phyloP scores from a whole-genome alignment of 2,797 vertebrate genomes.

The Enteromius anoplus region DNA sequence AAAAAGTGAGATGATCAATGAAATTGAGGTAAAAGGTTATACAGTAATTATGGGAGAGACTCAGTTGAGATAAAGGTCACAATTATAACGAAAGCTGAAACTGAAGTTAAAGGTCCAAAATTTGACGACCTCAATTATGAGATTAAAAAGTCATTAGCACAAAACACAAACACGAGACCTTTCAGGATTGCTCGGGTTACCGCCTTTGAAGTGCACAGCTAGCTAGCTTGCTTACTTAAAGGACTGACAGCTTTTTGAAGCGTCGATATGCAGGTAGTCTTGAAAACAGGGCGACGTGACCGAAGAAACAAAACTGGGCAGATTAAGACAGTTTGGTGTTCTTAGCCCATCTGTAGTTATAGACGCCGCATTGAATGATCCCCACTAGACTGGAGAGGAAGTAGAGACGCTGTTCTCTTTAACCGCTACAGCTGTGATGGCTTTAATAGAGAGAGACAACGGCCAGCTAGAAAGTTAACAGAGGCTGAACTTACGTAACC shows the following conservation, averaged over 20 bases:
- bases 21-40: too few relatives aligned
- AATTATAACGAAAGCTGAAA: background rate
- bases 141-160: background rate
- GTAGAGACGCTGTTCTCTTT: background rate
- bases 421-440: constrained; percentile 29
- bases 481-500: background rate
- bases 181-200: constrained; percentile 1
- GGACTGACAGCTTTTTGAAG: background rate
- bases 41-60: too few relatives aligned
- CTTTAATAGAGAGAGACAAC: constrained; percentile 23
- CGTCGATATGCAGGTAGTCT: background rate
- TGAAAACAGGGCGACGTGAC: background rate
- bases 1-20: background rate
- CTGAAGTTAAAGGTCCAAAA: background rate
- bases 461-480: constrained; percentile 23
- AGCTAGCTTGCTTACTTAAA: constrained; percentile 6
- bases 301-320: background rate
- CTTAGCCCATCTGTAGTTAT: background rate
- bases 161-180: constrained; percentile 5
- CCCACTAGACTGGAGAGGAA: background rate
- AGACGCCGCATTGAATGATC: background rate
- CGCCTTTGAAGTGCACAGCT: background rate
- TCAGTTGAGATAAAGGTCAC: background rate
- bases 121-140: background rate
- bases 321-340: background rate